A percentile compares a stretch with the other conserved stretches of the same genome.
Conservation (phyloP, 2,113 vertebrate species). For the Porphyrio hochstetteri region DNA sequence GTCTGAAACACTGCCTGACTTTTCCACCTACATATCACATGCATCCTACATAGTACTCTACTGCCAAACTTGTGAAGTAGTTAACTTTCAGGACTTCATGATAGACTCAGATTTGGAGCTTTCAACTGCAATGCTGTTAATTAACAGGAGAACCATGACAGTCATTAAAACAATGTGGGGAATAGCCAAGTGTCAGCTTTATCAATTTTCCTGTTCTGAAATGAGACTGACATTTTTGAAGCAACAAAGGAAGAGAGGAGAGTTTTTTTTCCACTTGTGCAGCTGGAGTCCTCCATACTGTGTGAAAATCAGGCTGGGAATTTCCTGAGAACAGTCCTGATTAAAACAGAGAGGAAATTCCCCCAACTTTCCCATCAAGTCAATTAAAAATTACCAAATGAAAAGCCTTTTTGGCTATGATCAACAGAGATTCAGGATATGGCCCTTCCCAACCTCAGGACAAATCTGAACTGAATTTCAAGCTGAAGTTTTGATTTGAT, state of each 20-base stretch:
- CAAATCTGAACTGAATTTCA: neutral
- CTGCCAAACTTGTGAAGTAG: neutral
- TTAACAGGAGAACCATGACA: neutral
- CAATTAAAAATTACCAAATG: neutral
- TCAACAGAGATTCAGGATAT: neutral
- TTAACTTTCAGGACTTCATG: neutral
- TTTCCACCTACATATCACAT: neutral
- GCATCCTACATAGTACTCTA: neutral
- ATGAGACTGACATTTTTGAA: neutral
- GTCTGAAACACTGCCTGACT: neutral
- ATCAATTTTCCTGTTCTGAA: neutral
- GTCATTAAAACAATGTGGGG: neutral
- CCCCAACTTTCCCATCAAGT: neutral
- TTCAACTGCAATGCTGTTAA: neutral
- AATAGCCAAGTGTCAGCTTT: neutral
- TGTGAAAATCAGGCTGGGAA: neutral
- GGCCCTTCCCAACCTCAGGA: neutral
- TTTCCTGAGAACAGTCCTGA: neutral
- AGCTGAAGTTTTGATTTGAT: neutral
- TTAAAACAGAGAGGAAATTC: neutral
- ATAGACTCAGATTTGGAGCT: neutral
- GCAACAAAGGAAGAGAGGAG: neutral
- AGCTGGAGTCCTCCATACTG: neutral
- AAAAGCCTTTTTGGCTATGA: neutral
- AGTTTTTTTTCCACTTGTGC: neutral